Base-by-base conservation (phyloP, 2,797 vertebrate species). In the Sparus aurata region DNA sequence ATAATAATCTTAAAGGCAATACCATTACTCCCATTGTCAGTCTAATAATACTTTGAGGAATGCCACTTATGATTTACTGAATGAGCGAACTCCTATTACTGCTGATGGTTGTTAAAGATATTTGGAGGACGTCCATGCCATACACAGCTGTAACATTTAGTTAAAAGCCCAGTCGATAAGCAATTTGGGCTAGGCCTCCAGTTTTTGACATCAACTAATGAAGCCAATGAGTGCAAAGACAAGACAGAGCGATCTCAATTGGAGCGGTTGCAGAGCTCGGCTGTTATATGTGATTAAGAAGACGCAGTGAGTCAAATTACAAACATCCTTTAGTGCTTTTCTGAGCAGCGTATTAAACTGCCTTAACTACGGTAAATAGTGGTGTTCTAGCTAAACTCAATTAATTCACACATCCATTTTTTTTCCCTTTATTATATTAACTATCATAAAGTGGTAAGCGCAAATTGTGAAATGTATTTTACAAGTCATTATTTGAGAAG, bases 131-230 rank as follows among this genome's bases (percentile, higher is more conserved):
- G 62, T 87, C 87, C 86, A 90, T 2, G 69, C 75, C 58, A 57
- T 74, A 82, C 72, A 63, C 79, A 84, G 80, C 85, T 84, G 76
- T 88, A 84, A 78, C 85, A 88, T 90, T 91, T 87, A 90, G 88
- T 90, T 91, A 91, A 92, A 92, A 91, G 87, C 88, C 69, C 66
- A 82, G 87, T 90, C 91, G 73, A 91, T 93, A 91, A 92, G 87
- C 86, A 91, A 90, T 94, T 91, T 91, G 82, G 89, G 73, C 77
- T 46, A 55, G 54, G 73, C 64, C 77, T 80, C 66, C 71, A 62
- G 72, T 70, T 85, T 87, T 83, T 84, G 87, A 91, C 91, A 83
- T 87, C 79, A 84, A 89, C 84, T 91, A 87, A 92, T 91, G 90
- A 91, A 89, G 87, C 83, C 86, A 83, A 83, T 83, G 86, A 89